Conservation (phyloP, 2,113 vertebrate genomes). For the Azemiops feae region DNA sequence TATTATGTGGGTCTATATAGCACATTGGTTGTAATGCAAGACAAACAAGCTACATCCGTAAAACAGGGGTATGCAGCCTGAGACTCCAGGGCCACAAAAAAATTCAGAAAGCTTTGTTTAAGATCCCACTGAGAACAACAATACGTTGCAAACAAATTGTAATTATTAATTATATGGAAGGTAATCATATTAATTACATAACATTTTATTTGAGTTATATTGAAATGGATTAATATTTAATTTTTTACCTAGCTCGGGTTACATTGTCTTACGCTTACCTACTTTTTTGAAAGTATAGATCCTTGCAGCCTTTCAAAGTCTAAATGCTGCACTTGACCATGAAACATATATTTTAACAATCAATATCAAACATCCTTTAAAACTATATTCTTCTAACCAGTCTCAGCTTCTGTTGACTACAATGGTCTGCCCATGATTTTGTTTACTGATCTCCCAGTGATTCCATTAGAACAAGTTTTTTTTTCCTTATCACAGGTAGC, state of each 20-base stretch:
- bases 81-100: neutral
- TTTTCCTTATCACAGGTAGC: neutral
- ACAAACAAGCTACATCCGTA: neutral
- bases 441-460: neutral
- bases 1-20: slow-evolving; percentile 29
- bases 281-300: neutral
- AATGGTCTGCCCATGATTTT: neutral
- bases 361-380: neutral
- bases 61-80: neutral
- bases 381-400: neutral
- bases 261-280: neutral
- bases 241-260: neutral
- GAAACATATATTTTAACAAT: neutral
- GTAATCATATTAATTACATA: neutral
- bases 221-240: neutral
- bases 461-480: neutral
- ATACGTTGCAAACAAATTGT: neutral
- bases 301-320: neutral
- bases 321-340: neutral
- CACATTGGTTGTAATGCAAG: slow-evolving; percentile 17
- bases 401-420: neutral
- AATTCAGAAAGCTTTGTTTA: neutral
- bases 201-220: neutral
- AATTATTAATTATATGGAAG: neutral
- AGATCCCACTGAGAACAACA: neutral